Base-by-base conservation (phyloP, 2,888 invertebrate species). In the Harpalus rufipes region DNA sequence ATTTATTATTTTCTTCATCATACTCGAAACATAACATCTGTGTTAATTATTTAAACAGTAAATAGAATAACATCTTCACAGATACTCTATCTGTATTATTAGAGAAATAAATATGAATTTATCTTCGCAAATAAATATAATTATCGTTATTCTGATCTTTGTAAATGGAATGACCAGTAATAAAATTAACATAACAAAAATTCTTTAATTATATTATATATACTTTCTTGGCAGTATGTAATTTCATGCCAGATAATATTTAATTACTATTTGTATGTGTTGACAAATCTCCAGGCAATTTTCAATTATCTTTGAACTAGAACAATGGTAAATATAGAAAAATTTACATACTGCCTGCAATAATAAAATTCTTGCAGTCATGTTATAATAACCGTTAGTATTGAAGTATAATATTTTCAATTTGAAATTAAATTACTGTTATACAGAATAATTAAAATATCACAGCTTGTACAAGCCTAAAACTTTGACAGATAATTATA, bases 381-480 rank as follows among this genome's bases (percentile, higher is more conserved):
- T 41, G 41, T 16, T 44, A 74, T 74, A 74, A 74, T 74, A 74
- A 16, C 18, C 16, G 72, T 74, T 18, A 74, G 51, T 74, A 41
- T 10, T 39, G 14, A 74, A 12, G 68, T 41, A 51, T 74, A 16
- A 74, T 18, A 44, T 74, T 74, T 74, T 51, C 41, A 14, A 74
- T 74, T 21, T 16, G 16, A 18, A 44, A 25, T 14, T 74, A 74
- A 74, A 74, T 74, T 74, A 74, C 18, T 41, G 72, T 44, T 74
- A 74, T 68, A 41, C 16, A n/a, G 12, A 39, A 16, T 74, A 74
- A 74, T 74, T 74, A 74, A 74, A 74, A 74, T 72, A 72, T 44
- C 18, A 44, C 68, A 39, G 32, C 41, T 63, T 39, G 21, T 5
- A 39, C 68, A 14, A 41, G n/a, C 12, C 68, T 32, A 68, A 32